Evolutionary conservation across 1,140 invertebrate genomes (phyloP).

Genomic region (Aradophagus sp.): DNA sequence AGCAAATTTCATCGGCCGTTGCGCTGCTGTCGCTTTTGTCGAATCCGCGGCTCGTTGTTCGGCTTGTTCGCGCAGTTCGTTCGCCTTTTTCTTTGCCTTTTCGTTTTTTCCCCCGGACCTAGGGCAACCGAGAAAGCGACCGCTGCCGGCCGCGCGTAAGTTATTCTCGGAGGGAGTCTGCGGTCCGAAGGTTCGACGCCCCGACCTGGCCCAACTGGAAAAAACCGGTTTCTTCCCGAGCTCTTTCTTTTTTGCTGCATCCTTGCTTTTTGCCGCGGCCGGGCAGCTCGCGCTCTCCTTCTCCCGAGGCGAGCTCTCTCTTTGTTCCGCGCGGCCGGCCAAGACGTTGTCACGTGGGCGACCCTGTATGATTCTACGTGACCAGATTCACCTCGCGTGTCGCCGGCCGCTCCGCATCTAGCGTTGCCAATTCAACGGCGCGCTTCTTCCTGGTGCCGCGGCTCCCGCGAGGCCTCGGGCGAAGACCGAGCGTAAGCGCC

Average conservation of each 20-base stretch:
- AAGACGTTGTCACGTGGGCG: slow-evolving; percentile 66
- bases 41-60: too few relatives aligned
- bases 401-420: slow-evolving; percentile 39
- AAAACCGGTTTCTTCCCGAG: slow-evolving; percentile 75
- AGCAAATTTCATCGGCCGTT: slow-evolving; percentile 30
- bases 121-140: slow-evolving; percentile 65
- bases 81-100: slow-evolving; percentile 60
- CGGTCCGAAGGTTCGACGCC: slow-evolving; percentile 75
- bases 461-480: slow-evolving; percentile 22
- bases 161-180: slow-evolving; percentile 75
- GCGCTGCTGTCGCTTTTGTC: slow-evolving; percentile 29
- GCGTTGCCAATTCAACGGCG: slow-evolving; percentile 59
- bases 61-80: slow-evolving; percentile 58
- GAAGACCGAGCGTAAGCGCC: slow-evolving; percentile 26
- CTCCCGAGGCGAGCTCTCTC: slow-evolving; percentile 20
- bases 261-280: slow-evolving; percentile 66
- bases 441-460: slow-evolving; percentile 40
- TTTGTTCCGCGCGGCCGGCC: slow-evolving; percentile 34
- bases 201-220: slow-evolving; percentile 76
- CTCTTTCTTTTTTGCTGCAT: slow-evolving; percentile 71
- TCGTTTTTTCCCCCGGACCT: slow-evolving; percentile 70
- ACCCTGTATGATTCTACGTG: slow-evolving; percentile 70
- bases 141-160: slow-evolving; percentile 69
- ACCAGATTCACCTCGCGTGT: slow-evolving; percentile 68
- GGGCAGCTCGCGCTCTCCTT: slow-evolving; percentile 58